Conservation (phyloP, 2,797 vertebrate genomes). For the Hoplostethus mediterraneus region DNA sequence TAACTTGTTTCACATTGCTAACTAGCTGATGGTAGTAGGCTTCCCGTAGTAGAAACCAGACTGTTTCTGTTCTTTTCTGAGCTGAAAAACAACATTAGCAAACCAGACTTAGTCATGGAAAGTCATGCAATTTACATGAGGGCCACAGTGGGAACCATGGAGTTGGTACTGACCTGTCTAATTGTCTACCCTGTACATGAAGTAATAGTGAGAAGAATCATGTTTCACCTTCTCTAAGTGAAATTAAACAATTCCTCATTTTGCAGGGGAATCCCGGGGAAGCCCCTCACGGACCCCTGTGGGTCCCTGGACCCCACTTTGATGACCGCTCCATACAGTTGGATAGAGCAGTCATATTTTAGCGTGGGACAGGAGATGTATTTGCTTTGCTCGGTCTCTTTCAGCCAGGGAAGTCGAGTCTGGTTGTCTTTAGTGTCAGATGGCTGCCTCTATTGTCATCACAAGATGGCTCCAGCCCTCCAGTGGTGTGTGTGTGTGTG, state of each 20-base stretch:
- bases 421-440: constrained; percentile 65
- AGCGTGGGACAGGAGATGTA: constrained; percentile 9
- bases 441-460: constrained; percentile 70
- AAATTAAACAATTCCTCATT: no score
- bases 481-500: constrained; percentile 38
- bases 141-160: no score
- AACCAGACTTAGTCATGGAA: not conserved
- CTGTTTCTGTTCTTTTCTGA: not conserved
- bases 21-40: constrained; percentile 11
- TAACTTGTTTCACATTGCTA: constrained; percentile 6
- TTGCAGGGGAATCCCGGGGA: no score
- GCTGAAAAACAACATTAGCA: not conserved
- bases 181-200: no score
- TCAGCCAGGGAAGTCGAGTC: constrained; percentile 48
- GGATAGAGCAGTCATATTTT: constrained; percentile 23
- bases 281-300: not conserved
- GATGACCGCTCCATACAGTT: not conserved
- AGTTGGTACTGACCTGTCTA: no score
- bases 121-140: not conserved
- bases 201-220: no score
- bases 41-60: not conserved
- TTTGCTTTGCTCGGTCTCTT: constrained; percentile 27
- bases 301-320: not conserved
- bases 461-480: constrained; percentile 64
- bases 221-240: no score